Evolutionary conservation across 30 jellyfish, hydroid and myxozoan species (phyloP), one percentile per base, ranked within the genome.

Genomic region (Catostylus mosaicus): DNA sequence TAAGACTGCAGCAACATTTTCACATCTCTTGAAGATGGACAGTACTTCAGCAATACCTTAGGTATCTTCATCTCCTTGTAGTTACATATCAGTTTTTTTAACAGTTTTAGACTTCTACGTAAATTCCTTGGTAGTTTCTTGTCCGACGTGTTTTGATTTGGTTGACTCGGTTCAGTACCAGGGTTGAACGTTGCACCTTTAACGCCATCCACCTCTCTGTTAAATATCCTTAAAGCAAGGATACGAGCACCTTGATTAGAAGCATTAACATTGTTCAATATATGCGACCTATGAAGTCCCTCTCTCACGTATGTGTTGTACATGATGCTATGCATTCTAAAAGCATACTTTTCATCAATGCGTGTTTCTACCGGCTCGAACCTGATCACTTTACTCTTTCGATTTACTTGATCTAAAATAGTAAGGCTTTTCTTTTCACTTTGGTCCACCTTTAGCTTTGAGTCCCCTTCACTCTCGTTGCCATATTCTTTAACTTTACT

Each of bases 111-210:
- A 50, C 47, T 43, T 20, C 85, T 33, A 22, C 3, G 48, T 0
- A 92, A 68, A 67, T 86, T 70, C 50, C 63, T 74, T 16, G 96
- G 95, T 23, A 92, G 56, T 29, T 88, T 80, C 29, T 9, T 27
- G 12, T 3, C 46, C 26, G 45, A 1, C 29, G 31, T 1, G 22
- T 1, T 22, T 68, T 65, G 54, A 1, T 43, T 26, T 8, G 24
- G 20, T 27, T 50, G 63, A 16, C 63, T 20, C 36, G 0, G 52
- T n/a, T 61, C 32, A 26, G 36, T 30, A 4, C 38, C 30, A 27
- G 75, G 9, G 26, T 30, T 23, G 0, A 19, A n/a, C n/a, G n/a
- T 34, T 65, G 57, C 29, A 7, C 26, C 10, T n/a, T 8, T 69
- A 0, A 22, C 19, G 8, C 19, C 43, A 32, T 18, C 69, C 2